phyloP scores from a whole-genome alignment of 1,140 invertebrate genomes.

The Glossosoma conforme region DNA sequence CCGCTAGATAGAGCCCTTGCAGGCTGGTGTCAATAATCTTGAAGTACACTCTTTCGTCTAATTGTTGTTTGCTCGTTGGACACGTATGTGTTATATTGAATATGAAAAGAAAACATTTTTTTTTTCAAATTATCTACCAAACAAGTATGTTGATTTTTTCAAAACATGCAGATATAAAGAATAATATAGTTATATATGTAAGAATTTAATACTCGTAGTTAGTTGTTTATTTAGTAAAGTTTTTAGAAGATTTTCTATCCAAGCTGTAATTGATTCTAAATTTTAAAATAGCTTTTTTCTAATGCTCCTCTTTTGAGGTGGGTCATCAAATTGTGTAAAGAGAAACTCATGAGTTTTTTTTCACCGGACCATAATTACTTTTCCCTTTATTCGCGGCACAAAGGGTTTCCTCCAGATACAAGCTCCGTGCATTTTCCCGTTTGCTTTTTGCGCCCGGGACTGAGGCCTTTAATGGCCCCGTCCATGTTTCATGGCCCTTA shows the following conservation, averaged over 20 bases:
- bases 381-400: constrained; percentile 1
- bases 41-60: too few species aligned
- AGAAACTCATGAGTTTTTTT: constrained; percentile 3
- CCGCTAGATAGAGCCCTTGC: too few species aligned
- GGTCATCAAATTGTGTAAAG: constrained; percentile 13
- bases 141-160: too few species aligned
- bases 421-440: background rate
- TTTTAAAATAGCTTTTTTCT: too few species aligned
- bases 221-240: background rate
- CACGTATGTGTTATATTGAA: too few species aligned
- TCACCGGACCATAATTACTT: constrained; percentile 7
- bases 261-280: background rate
- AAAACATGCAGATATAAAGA: too few species aligned
- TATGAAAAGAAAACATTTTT: too few species aligned
- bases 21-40: too few species aligned
- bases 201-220: background rate
- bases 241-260: background rate
- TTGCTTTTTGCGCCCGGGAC: constrained; percentile 1
- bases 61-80: too few species aligned
- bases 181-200: too few species aligned
- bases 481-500: background rate
- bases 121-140: too few species aligned
- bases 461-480: constrained; percentile 1
- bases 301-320: constrained; percentile 8
- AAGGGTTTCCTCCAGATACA: background rate